A percentile compares a stretch with the other conserved stretches of the same genome.
Conservation (phyloP, 2,113 vertebrate genomes). For the Alouatta palliata region DNA sequence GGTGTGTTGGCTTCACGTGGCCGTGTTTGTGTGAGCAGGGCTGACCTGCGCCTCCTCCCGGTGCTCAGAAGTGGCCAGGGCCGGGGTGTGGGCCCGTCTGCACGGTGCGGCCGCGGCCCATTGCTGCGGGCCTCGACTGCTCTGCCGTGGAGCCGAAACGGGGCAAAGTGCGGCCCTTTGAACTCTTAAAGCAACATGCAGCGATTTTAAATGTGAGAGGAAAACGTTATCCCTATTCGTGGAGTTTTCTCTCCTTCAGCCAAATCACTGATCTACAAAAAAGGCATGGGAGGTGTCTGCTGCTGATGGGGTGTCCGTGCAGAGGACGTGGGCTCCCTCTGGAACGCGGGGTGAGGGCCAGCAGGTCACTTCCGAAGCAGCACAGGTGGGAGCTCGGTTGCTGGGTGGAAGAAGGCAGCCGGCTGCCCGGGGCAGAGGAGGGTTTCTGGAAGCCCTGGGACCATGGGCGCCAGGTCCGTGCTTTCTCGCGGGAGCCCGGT, state of each 20-base stretch:
- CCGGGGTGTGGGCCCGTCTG: not conserved
- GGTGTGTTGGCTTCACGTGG: too few relatives aligned
- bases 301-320: rapidly evolving
- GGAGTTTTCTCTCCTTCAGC: not conserved
- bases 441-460: not conserved
- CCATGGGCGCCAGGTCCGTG: rapidly evolving
- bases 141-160: not conserved
- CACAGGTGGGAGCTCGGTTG: not conserved
- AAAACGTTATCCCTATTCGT: not conserved
- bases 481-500: not conserved
- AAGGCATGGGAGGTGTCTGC: not conserved
- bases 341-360: not conserved
- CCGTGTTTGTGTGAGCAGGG: not conserved
- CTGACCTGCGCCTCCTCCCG: not conserved
- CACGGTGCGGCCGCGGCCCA: not conserved
- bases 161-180: not conserved
- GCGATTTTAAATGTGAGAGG: rapidly evolving
- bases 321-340: not conserved
- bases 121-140: not conserved
- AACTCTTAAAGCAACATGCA: not conserved
- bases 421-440: too few relatives aligned
- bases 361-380: not conserved
- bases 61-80: not conserved
- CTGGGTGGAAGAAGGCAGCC: not conserved
- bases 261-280: not conserved